phyloP scores from a whole-genome alignment of 2,113 vertebrate genomes.

The Rhea pennata region DNA sequence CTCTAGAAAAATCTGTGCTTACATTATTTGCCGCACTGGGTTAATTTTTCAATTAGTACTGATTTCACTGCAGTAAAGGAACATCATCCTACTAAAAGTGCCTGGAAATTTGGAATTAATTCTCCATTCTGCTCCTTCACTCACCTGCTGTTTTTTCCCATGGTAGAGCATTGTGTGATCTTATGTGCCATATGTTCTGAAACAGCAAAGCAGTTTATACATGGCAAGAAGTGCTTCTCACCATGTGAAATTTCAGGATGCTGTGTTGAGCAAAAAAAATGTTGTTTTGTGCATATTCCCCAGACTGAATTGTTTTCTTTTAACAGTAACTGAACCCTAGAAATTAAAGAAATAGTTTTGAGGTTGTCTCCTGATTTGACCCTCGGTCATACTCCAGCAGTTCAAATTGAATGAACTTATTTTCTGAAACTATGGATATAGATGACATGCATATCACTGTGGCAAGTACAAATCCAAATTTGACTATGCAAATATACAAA shows the following conservation, averaged over 20 bases:
- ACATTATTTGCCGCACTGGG: neutral
- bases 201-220: neutral
- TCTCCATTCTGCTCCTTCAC: neutral
- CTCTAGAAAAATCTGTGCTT: neutral
- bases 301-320: neutral
- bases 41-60: neutral
- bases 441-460: neutral
- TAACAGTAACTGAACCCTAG: neutral
- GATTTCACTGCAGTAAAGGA: neutral
- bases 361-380: neutral
- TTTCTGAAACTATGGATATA: neutral
- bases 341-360: neutral
- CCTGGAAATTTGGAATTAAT: neutral
- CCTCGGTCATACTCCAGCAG: neutral
- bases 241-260: neutral
- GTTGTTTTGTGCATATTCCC: neutral
- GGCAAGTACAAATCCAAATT: neutral
- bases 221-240: fast-evolving
- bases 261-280: neutral
- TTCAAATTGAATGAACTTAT: neutral
- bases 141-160: neutral
- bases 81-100: neutral
- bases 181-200: neutral
- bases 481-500: neutral
- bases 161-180: neutral